These are phyloP conservation scores for Sesamia nonagrioides DNA, from an alignment of 1,140 invertebrate genomes.

Conservation along the genomic window DNA sequence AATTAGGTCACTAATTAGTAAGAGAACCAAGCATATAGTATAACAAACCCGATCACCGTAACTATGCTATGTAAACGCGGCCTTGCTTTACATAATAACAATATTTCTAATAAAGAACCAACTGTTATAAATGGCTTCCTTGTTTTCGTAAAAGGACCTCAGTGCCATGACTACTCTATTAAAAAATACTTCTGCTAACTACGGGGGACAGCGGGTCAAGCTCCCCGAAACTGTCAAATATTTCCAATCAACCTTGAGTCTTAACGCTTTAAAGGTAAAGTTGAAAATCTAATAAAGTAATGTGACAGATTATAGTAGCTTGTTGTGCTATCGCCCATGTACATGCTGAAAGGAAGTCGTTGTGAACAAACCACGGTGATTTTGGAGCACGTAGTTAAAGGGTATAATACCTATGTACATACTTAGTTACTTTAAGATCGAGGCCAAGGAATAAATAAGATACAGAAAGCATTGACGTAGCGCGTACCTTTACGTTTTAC, in stretches of 20 bases:
- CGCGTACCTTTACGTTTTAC: no score
- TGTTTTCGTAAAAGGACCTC: conserved; percentile 38
- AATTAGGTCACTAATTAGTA: not conserved
- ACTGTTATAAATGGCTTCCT: conserved; percentile 38
- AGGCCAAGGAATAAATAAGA: not conserved
- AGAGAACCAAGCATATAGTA: conserved; percentile 7
- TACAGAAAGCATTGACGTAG: not conserved
- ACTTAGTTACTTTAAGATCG: no score
- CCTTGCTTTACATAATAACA: conserved; percentile 34
- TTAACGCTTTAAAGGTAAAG: no score
- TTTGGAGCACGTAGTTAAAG: not conserved
- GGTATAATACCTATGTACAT: no score
- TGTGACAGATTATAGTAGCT: no score
- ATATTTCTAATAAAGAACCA: conserved; percentile 18
- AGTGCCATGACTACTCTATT: not conserved
- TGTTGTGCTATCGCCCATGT: no score
- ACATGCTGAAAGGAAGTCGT: not conserved
- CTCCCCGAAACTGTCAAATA: no score
- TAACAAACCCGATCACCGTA: conserved; percentile 17
- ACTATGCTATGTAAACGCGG: conserved; percentile 27
- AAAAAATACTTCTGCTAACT: not conserved
- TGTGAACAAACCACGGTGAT: not conserved
- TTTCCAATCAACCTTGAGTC: no score
- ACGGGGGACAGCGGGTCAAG: no score
- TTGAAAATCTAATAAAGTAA: no score